Evolutionary conservation across 2,113 vertebrate species (phyloP).

Genomic region (Nicator chloris): DNA sequence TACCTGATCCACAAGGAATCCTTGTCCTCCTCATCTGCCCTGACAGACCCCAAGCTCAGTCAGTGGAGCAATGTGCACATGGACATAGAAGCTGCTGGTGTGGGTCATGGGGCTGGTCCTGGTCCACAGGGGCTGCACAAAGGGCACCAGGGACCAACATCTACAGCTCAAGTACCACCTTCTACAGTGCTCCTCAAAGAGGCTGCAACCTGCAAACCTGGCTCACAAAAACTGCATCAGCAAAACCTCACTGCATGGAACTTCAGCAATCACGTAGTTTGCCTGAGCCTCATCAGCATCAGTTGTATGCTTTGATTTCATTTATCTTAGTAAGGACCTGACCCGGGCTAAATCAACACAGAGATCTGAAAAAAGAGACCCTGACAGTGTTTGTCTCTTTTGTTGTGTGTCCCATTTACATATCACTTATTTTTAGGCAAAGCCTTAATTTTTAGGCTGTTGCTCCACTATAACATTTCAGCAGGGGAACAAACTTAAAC

Average conservation of each 20-base stretch:
- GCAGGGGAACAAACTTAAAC: neutral
- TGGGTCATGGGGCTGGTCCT: neutral
- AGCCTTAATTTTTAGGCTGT: neutral
- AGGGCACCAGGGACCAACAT: neutral
- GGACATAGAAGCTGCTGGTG: neutral
- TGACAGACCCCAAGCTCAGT: neutral
- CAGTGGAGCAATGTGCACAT: rapidly evolving
- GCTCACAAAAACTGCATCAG: neutral
- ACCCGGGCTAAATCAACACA: neutral
- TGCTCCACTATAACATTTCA: neutral
- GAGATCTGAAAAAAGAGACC: neutral
- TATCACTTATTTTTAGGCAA: neutral
- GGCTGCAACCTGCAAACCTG: neutral
- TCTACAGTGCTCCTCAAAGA: neutral
- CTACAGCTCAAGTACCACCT: neutral
- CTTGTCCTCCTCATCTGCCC: neutral
- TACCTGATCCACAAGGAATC: neutral
- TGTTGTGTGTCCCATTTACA: neutral
- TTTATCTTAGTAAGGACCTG: neutral
- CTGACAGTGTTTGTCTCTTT: neutral
- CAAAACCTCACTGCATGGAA: neutral
- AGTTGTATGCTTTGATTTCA: rapidly evolving
- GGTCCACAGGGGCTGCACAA: rapidly evolving
- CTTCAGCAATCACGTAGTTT: neutral
- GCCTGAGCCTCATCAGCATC: neutral